phyloP scores from a whole-genome alignment of 2,888 invertebrate genomes.

The Nemapogon koenigi region DNA sequence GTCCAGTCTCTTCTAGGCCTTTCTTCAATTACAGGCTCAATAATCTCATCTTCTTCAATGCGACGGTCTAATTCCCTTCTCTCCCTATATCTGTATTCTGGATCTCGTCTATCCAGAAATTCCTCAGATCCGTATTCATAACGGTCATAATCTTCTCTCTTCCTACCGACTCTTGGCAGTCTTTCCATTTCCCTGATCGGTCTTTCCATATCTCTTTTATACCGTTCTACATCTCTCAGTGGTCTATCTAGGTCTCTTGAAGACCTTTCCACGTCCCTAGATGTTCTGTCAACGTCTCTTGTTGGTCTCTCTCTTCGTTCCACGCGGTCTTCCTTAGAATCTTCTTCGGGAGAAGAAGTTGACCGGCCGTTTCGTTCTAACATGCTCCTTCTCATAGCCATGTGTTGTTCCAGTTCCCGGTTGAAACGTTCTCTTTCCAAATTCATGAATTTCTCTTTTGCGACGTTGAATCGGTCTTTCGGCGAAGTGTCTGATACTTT shows the following conservation, averaged over 20 bases:
- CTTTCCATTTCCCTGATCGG: constrained; percentile 47
- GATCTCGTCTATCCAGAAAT: constrained; percentile 44
- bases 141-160: constrained; percentile 47
- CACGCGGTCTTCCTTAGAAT: constrained; percentile 35
- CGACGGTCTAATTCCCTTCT: constrained; percentile 48
- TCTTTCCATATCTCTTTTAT: constrained; percentile 6
- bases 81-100: constrained; percentile 42
- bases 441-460: constrained; percentile 84
- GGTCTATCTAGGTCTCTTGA: constrained; percentile 23
- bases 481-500: constrained; percentile 63
- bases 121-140: constrained; percentile 54
- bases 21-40: constrained; percentile 51
- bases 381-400: constrained; percentile 57
- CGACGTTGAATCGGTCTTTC: constrained; percentile 82
- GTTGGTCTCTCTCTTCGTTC: constrained; percentile 49
- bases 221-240: constrained; percentile 10
- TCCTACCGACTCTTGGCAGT: constrained; percentile 49
- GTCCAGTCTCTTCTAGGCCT: constrained; percentile 44
- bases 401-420: constrained; percentile 59
- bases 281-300: constrained; percentile 50
- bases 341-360: constrained; percentile 61
- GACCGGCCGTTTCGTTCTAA: constrained; percentile 59
- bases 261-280: constrained; percentile 51
- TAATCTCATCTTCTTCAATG: constrained; percentile 52
- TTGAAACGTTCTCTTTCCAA: constrained; percentile 75